These are phyloP conservation scores for Pao palembangensis DNA, from an alignment of 2,113 vertebrate genomes.

Conservation along the genomic window DNA sequence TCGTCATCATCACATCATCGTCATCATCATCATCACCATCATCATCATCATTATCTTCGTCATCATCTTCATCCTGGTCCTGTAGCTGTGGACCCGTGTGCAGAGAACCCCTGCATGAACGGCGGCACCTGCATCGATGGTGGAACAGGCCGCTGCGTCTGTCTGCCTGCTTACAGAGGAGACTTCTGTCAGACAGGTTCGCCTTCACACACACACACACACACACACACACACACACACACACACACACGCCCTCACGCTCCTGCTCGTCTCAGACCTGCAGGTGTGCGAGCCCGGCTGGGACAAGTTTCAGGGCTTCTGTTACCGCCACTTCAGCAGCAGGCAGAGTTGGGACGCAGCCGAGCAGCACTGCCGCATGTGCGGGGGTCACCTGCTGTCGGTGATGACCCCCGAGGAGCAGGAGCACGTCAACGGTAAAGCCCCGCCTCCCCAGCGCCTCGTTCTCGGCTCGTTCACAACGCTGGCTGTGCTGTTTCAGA, in stretches of 20 bases:
- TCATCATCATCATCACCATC: too few relatives aligned
- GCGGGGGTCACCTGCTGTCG: conserved; percentile 85
- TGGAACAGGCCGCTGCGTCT: conserved; percentile 73
- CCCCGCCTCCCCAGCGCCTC: background rate
- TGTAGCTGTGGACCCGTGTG: conserved; percentile 79
- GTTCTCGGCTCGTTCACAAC: background rate
- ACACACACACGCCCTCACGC: background rate
- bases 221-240: background rate
- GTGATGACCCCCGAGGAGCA: conserved; percentile 90
- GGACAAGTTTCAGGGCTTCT: conserved; percentile 88
- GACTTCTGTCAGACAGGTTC: conserved; percentile 84
- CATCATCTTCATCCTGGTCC: too few relatives aligned
- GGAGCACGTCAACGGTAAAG: conserved; percentile 84
- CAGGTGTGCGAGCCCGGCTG: conserved; percentile 81
- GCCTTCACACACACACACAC: conserved; percentile 11
- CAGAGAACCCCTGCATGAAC: conserved; percentile 85
- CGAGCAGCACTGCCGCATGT: conserved; percentile 82
- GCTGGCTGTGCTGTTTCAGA: conserved; percentile 56
- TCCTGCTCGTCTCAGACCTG: conserved; percentile 69
- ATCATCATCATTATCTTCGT: too few relatives aligned
- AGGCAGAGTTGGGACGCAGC: conserved; percentile 91
- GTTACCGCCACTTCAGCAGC: conserved; percentile 85
- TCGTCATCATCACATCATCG: too few relatives aligned
- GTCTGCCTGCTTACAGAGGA: conserved; percentile 87
- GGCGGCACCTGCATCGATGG: conserved; percentile 89